Conservation (phyloP, 2,888 invertebrate genomes). For the Dynastes grantii region DNA sequence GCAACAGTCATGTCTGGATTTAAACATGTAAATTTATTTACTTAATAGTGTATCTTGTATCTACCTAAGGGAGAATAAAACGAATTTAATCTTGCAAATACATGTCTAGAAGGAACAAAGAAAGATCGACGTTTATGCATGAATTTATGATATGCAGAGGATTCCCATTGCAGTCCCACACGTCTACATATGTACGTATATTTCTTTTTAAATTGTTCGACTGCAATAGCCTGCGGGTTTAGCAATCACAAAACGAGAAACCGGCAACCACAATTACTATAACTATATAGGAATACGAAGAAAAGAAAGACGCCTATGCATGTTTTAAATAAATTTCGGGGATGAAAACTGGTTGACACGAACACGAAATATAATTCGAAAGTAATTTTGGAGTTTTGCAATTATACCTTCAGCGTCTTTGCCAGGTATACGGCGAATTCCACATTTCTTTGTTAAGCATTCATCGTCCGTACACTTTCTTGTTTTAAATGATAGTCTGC, state of each 20-base stretch:
- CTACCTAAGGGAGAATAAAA: neutral
- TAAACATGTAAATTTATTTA: constrained; percentile 6
- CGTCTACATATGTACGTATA: neutral
- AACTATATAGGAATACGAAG: constrained; percentile 19
- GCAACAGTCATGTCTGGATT: neutral
- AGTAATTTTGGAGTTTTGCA: constrained; percentile 48
- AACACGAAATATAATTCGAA: constrained; percentile 48
- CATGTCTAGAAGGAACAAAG: neutral
- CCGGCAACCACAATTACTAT: constrained; percentile 34
- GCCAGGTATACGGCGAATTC: constrained; percentile 46
- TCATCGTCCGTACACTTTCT: neutral
- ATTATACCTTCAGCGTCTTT: constrained; percentile 34
- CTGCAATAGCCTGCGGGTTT: constrained; percentile 31
- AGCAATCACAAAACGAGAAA: constrained; percentile 33
- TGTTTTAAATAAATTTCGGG: constrained; percentile 49
- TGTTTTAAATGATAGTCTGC: neutral
- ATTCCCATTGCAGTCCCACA: neutral
- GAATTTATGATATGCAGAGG: neutral
- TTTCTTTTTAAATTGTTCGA: neutral
- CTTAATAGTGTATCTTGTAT: neutral
- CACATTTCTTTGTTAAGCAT: neutral
- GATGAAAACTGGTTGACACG: constrained; percentile 49
- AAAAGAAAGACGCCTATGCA: constrained; percentile 25
- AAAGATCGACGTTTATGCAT: neutral
- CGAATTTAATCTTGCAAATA: neutral